phyloP scores from a whole-genome alignment of 92 coral and sea anemone genomes.

The Epizoanthus scotinus region DNA sequence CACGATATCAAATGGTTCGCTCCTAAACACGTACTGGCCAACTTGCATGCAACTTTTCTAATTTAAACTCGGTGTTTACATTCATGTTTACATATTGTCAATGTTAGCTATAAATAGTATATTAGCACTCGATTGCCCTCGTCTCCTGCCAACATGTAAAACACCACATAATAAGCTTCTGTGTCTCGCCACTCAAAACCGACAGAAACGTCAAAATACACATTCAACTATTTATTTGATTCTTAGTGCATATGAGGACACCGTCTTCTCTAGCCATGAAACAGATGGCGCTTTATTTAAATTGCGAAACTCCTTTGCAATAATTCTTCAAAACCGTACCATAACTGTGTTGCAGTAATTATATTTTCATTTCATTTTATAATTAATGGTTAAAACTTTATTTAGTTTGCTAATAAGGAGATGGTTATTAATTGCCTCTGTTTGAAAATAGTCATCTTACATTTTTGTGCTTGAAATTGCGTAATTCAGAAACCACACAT shows the following conservation, averaged over 20 bases:
- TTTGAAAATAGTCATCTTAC: neutral
- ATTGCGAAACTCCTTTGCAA: neutral
- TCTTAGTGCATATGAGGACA: neutral
- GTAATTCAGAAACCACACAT: neutral
- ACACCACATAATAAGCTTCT: neutral
- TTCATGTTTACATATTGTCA: neutral
- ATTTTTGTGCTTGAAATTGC: neutral
- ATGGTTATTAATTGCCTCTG: neutral
- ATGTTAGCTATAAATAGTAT: neutral
- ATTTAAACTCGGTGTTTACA: neutral
- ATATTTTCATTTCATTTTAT: neutral
- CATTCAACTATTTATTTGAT: neutral
- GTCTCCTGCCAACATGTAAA: neutral
- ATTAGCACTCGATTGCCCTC: neutral
- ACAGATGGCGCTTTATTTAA: neutral
- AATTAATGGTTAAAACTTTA: neutral
- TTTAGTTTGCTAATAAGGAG: neutral
- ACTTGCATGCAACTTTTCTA: neutral
- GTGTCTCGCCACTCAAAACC: neutral
- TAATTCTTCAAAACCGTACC: neutral
- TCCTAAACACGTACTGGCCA: too few species aligned
- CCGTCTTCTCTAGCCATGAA: neutral
- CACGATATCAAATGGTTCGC: too few species aligned
- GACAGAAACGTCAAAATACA: neutral
- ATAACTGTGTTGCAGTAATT: neutral